Evolutionary conservation across 2,113 vertebrate genomes (phyloP), one percentile per base, ranked within the genome.

Genomic region (Nibea albiflora): DNA sequence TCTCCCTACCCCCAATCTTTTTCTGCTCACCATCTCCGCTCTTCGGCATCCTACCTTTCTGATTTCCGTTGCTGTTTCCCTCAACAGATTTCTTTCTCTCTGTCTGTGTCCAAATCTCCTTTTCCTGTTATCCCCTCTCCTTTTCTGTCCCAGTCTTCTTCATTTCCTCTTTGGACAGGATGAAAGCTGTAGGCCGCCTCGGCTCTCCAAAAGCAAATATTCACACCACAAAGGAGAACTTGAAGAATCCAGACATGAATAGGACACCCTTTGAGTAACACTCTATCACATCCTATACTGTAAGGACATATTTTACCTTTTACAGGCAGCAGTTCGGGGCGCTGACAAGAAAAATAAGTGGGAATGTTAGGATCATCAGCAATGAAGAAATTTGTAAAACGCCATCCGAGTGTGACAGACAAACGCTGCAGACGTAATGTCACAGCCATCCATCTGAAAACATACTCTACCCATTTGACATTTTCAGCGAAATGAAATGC

Each of bases 141-240:
- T 35, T 53, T 66, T 35, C 70, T 31, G 26, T 82, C 49, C 47
- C 5, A 4, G 50, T 35, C 49, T 68, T 67, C 50, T 78, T 78
- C 19, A 69, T 71, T 73, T 76, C 57, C 69, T 20, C 46, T 81
- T 69, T 56, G 53, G 62, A 79, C 24, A 17, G 50, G 46, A 22
- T 74, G 39, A 86, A 85, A 85, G 71, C 79, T 62, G 67, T 73
- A 56, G 54, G 53, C 62, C 31, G 65, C 31, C 47, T 60, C 26
- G 35, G 42, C 54, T 73, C 31, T 65, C 22, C 11, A 47, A 46
- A 58, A 57, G 39, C 52, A 67, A 79, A 58, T 77, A 80, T 73
- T 92, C 73, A 54, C 11, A 24, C 26, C 50, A 31, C 3, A 1
- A 20, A 85, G 69, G 65, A 73, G 67, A 71, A 62, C 60, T 49